Evolutionary conservation across 2,113 vertebrate species (phyloP), one percentile per base, ranked within the genome.

Genomic region (Bos javanicus): DNA sequence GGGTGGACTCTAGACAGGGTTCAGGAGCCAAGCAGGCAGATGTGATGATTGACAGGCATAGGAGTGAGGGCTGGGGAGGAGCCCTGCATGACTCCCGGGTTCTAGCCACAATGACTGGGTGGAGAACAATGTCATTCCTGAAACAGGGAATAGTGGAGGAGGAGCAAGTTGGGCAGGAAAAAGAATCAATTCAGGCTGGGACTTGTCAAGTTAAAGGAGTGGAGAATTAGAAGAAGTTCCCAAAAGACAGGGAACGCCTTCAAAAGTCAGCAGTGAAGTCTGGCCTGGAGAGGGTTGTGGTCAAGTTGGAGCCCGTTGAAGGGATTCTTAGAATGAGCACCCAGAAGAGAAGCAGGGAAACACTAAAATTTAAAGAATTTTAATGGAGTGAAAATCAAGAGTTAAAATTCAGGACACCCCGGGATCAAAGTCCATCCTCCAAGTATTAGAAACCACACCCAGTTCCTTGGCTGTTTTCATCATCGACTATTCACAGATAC

Each of bases 101-200:
- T 94, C 91, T 59, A 50, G 33, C 50, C n/a, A 10, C 16, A 46
- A 83, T 89, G 85, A 54, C 78, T 94, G 60, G 71, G 87, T 91
- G 48, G 71, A 85, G 95, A 86, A 92, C 25, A 52, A 19, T 91
- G 57, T 97, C 95, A 97, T 98, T 98, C 98, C 97, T 95, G 80
- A 98, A 97, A 90, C 46, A 78, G 64, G 94, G 96, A 98, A 97
- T 48, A 16, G 25, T 92, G 57, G 81, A 91, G 82, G 60, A 87
- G 46, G 33, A 96, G 96, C 96, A 90, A 94, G 94, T 96, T 74
- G 59, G 86, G 50, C 97, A 97, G 62, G 89, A 89, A 98, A 93
- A 52, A 59, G 36, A 52, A 91, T 74, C 30, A 5, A 19, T 64
- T 98, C 97, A 97, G 86, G 97, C 94, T 97, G n/a, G 56, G 84